Evolutionary conservation across 2,888 invertebrate species (phyloP), one percentile per base, ranked within the genome.

Genomic region (Gerris lacustris): DNA sequence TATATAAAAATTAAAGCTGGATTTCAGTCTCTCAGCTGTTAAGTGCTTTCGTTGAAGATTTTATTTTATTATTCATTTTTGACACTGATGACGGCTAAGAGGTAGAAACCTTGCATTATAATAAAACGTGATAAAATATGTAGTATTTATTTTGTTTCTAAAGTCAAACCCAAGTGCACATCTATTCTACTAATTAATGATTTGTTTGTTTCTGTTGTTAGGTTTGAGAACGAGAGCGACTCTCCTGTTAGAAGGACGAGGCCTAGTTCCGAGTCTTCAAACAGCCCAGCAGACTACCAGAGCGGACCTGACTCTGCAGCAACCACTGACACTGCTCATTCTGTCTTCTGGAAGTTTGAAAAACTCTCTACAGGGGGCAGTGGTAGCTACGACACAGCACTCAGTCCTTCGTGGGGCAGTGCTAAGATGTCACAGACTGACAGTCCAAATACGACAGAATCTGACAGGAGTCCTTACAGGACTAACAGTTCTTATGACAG

Each of bases 401-500:
- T 71, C n/a, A 72, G 72, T 62, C 72, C 72, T 17, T 71, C 69
- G 6, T 63, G 62, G 63, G 67, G 69, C 71, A 73, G 74, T 62
- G 63, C 68, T 66, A 73, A 72, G 47, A 70, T 75, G 63, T 31
- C 31, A 31, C 75, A 75, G 17, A 74, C 73, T 7, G 76, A 76
- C 70, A 73, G 74, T 64, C 31, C 31, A 31, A 31, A 31, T 31
- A 31, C 31, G 4, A 72, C 72, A 6, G 71, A 72, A 62, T 73
- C 74, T 6, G 74, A 74, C 63, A 70, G 71, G 43, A 73, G 73
- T 47, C 73, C 75, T n/a, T 72, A 70, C 45, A 70, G 73, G 64
- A 74, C 74, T n/a, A 74, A 74, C 55, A 73, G 73, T 9, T 74
- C 73, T 7, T 72, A 72, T 44, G 73, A 75, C 70, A 74, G 74